phyloP scores from a whole-genome alignment of 2,797 vertebrate species.

The Cynodonichthys magdalenae region DNA sequence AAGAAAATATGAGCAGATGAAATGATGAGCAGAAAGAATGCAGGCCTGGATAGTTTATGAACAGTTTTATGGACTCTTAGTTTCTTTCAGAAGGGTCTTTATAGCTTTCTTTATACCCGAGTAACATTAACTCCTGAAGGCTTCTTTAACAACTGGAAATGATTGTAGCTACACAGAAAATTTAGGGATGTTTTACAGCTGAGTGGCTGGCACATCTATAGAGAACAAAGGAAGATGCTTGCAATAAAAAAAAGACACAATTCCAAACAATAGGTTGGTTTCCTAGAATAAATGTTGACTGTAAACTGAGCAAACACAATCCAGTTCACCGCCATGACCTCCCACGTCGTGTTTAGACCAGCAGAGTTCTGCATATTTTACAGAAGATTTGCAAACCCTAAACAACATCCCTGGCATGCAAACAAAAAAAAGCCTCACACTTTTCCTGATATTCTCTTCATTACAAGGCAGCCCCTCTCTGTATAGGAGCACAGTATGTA shows the following conservation, averaged over 20 bases:
- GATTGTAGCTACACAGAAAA: slow-evolving; percentile 42
- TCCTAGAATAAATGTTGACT: slow-evolving; percentile 5
- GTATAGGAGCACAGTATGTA: slow-evolving; percentile 69
- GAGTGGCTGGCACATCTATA: slow-evolving; percentile 28
- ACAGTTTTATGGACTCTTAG: slow-evolving; percentile 75
- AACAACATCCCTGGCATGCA: slow-evolving; percentile 45
- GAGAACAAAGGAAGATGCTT: slow-evolving; percentile 7
- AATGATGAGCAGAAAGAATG: slow-evolving; percentile 24
- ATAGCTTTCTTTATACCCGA: slow-evolving; percentile 66
- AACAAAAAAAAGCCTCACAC: slow-evolving; percentile 61
- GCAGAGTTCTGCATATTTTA: slow-evolving; percentile 34
- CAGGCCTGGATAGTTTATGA: slow-evolving; percentile 63
- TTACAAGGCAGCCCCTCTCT: slow-evolving; percentile 71
- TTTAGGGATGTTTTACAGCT: slow-evolving; percentile 34
- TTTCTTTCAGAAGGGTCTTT: slow-evolving; percentile 67
- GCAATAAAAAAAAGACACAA: not conserved
- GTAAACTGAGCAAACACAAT: slow-evolving; percentile 15
- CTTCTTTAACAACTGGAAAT: slow-evolving; percentile 34
- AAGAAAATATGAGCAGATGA: slow-evolving; percentile 34
- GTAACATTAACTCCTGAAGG: slow-evolving; percentile 59
- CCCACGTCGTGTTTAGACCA: slow-evolving; percentile 49
- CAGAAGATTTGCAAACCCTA: slow-evolving; percentile 63
- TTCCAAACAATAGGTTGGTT: not conserved
- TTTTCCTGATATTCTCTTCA: slow-evolving; percentile 70
- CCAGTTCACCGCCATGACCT: slow-evolving; percentile 40